phyloP scores from a whole-genome alignment of 2,113 vertebrate genomes.

The Bubo bubo region DNA sequence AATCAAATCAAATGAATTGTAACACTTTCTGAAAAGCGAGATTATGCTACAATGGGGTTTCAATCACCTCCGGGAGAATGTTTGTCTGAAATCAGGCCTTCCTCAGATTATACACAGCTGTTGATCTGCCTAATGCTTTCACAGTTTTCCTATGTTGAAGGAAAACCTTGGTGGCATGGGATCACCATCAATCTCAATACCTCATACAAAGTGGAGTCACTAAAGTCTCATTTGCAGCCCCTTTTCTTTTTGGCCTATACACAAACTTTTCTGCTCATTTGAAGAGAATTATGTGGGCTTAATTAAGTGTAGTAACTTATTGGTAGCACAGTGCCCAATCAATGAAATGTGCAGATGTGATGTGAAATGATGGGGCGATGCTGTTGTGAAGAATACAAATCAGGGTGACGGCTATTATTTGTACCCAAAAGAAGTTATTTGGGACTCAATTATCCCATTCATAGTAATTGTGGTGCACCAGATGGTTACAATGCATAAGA shows the following conservation, averaged over 20 bases:
- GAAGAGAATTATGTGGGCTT: conserved; percentile 86
- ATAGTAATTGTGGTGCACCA: conserved; percentile 81
- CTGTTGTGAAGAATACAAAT: conserved; percentile 85
- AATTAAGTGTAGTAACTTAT: conserved; percentile 94
- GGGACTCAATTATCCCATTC: conserved; percentile 87
- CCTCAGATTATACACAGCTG: conserved; percentile 83
- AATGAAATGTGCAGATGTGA: conserved; percentile 89
- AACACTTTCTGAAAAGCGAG: conserved; percentile 91
- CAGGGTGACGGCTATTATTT: conserved; percentile 81
- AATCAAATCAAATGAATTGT: conserved; percentile 90
- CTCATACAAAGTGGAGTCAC: conserved; percentile 78
- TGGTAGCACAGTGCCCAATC: conserved; percentile 82
- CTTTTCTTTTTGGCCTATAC: conserved; percentile 76
- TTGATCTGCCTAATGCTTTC: conserved; percentile 81
- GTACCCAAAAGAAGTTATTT: conserved; percentile 85
- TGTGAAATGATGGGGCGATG: conserved; percentile 81
- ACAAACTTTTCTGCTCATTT: conserved; percentile 79
- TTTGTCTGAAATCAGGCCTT: conserved; percentile 78
- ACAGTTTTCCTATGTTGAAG: conserved; percentile 77
- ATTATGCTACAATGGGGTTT: conserved; percentile 89
- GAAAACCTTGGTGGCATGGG: conserved; percentile 82
- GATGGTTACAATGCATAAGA: conserved; percentile 89
- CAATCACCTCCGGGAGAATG: conserved; percentile 75
- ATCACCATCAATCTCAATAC: conserved; percentile 84
- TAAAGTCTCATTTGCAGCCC: conserved; percentile 85